Evolutionary conservation across 2,888 invertebrate genomes (phyloP).

Genomic region (Oxytorus armatus): DNA sequence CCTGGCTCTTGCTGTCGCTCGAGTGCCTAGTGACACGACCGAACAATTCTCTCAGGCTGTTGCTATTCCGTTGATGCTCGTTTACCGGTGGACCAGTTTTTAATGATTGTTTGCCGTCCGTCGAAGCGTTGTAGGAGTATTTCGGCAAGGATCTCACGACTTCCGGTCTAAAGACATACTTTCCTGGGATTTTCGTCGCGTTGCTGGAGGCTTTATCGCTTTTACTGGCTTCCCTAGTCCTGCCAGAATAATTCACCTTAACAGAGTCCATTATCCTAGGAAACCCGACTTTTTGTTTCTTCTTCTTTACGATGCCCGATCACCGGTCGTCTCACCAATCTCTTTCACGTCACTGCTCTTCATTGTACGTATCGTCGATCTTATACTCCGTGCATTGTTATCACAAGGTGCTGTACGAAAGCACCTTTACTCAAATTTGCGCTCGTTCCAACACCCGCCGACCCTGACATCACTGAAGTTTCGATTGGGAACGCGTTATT

Average conservation of each 20-base stretch:
- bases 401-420: background rate
- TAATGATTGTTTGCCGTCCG: slow-evolving; percentile 30
- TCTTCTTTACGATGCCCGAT: slow-evolving; percentile 36
- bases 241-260: slow-evolving; percentile 65
- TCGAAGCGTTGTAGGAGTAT: slow-evolving; percentile 36
- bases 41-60: slow-evolving; percentile 65
- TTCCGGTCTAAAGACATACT: slow-evolving; percentile 66
- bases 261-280: slow-evolving; percentile 68
- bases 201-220: slow-evolving; percentile 59
- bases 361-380: slow-evolving; percentile 16
- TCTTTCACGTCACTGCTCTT: slow-evolving; percentile 49
- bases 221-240: slow-evolving; percentile 61
- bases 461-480: no score
- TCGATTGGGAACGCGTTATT: no score
- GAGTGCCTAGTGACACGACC: slow-evolving; percentile 53
- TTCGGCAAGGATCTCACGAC: slow-evolving; percentile 62
- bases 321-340: slow-evolving; percentile 15
- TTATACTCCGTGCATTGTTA: background rate
- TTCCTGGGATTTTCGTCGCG: slow-evolving; percentile 67
- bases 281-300: slow-evolving; percentile 24
- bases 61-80: no score
- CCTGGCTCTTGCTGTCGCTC: slow-evolving; percentile 55
- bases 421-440: background rate
- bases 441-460: background rate
- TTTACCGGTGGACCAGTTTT: no score